These are phyloP conservation scores for Toxostoma redivivum DNA, from an alignment of 2,113 vertebrate genomes.

Conservation along the genomic window DNA sequence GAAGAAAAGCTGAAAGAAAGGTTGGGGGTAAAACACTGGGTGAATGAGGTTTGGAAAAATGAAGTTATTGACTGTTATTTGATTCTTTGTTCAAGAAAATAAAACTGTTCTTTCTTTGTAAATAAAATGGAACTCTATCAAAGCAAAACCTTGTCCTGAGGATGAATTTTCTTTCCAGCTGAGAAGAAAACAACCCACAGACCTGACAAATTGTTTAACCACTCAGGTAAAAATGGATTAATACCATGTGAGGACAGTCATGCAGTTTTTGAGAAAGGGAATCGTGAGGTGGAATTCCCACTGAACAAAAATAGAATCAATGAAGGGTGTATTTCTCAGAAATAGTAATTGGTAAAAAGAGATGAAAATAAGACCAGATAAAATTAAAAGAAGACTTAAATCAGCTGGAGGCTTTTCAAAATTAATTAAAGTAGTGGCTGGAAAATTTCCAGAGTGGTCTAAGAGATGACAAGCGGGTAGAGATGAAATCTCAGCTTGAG, in stretches of 20 bases:
- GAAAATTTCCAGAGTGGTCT: conserved; percentile 40
- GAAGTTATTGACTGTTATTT: conserved; percentile 10
- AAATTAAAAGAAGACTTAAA: conserved; percentile 58
- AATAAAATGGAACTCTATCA: conserved; percentile 49
- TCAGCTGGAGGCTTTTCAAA: conserved; percentile 59
- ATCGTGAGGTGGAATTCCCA: conserved; percentile 23
- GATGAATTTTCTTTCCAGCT: conserved; percentile 25
- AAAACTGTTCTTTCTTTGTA: conserved; percentile 28
- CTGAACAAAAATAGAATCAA: conserved; percentile 26
- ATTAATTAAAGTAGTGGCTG: conserved; percentile 52
- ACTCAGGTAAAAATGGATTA: conserved; percentile 53
- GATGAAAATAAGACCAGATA: conserved; percentile 43
- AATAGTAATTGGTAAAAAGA: conserved; percentile 36
- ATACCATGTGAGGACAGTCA: not conserved
- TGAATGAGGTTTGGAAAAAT: conserved; percentile 4
- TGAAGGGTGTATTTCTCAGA: not conserved
- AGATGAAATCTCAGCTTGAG: conserved; percentile 52
- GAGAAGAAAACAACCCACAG: conserved; percentile 38
- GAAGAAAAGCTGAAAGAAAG: conserved; percentile 35
- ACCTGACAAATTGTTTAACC: conserved; percentile 26
- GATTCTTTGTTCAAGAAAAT: conserved; percentile 43
- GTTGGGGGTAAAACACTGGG: conserved; percentile 31
- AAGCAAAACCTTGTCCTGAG: conserved; percentile 29
- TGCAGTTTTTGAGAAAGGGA: not conserved
- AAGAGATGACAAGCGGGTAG: conserved; percentile 20